Conservation (phyloP, 2,888 invertebrate species). For the Trichopoda pennipes region DNA sequence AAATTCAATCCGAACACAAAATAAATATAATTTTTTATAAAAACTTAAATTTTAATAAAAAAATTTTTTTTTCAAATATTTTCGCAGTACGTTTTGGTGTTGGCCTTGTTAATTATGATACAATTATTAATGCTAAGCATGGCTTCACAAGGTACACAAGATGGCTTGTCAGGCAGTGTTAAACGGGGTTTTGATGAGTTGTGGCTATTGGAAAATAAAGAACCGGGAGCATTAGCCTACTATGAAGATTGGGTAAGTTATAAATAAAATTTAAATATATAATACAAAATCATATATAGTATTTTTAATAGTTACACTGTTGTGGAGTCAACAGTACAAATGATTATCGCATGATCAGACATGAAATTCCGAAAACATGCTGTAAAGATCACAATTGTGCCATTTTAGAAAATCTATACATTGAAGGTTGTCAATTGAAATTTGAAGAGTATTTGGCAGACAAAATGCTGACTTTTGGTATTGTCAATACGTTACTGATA, state of each 20-base stretch:
- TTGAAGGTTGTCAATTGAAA: conserved; percentile 74
- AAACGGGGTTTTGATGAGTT: conserved; percentile 75
- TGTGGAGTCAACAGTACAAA: conserved; percentile 76
- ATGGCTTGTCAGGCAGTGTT: conserved; percentile 76
- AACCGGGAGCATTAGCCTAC: conserved; percentile 74
- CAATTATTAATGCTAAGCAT: conserved; percentile 76
- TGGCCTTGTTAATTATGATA: conserved; percentile 73
- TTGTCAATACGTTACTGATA: conserved; percentile 75
- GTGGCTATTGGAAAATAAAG: conserved; percentile 74
- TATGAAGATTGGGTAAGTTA: conserved; percentile 74
- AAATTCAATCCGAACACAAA: background rate
- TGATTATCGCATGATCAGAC: conserved; percentile 74
- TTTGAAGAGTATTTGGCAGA: conserved; percentile 75
- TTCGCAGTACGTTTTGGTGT: conserved; percentile 72
- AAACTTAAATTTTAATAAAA: background rate
- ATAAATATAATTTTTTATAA: no score
- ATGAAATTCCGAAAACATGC: conserved; percentile 74
- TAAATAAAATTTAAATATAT: background rate
- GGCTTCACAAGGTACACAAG: conserved; percentile 76
- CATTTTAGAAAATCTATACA: conserved; percentile 69
- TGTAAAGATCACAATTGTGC: conserved; percentile 73
- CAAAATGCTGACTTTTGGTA: conserved; percentile 74
- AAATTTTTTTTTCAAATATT: background rate
- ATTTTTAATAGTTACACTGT: conserved; percentile 72
- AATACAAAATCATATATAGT: background rate